Evolutionary conservation across 53 echinoderm and acorn worm species (phyloP).

Genomic region (Echinarachnius parma): DNA sequence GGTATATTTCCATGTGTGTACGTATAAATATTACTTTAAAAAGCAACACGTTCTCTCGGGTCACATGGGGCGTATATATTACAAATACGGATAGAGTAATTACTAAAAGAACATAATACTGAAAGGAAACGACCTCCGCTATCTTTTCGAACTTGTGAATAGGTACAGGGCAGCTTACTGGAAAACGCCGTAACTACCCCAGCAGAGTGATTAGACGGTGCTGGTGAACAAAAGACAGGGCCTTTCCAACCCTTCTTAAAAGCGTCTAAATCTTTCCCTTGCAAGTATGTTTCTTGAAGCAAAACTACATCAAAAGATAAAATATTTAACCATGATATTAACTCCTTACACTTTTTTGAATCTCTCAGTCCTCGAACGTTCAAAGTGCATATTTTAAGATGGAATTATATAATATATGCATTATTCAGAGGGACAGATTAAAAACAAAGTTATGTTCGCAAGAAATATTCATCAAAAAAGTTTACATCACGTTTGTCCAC

Average conservation of each 20-base stretch:
- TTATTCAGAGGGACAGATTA: not conserved
- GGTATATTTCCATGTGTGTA: not conserved
- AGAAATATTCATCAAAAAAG: slow-evolving; percentile 31
- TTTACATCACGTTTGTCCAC: not conserved
- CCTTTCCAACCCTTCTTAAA: slow-evolving; percentile 28
- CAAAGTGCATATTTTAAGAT: slow-evolving; percentile 1
- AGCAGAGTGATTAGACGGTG: slow-evolving; percentile 6
- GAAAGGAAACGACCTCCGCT: slow-evolving; percentile 13
- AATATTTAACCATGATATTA: not conserved
- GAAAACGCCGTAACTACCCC: slow-evolving; percentile 1
- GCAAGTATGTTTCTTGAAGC: slow-evolving; percentile 15
- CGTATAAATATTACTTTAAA: slow-evolving; percentile 1
- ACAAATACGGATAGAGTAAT: slow-evolving; percentile 13
- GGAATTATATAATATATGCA: not conserved
- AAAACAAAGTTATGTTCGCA: not conserved
- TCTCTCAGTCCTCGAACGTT: slow-evolving; percentile 25
- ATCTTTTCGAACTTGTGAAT: slow-evolving; percentile 10
- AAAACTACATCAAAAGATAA: slow-evolving; percentile 27
- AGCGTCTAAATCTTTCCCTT: not conserved
- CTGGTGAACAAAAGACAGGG: slow-evolving; percentile 10
- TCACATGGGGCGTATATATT: slow-evolving; percentile 20
- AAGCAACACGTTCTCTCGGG: not conserved
- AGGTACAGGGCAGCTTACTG: not conserved
- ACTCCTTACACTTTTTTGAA: not conserved
- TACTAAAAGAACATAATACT: slow-evolving; percentile 11